A percentile compares a stretch with the other conserved stretches of the same genome.
Evolutionary conservation across 2,797 vertebrate genomes (phyloP).

Genomic region (Emys orbicularis): DNA sequence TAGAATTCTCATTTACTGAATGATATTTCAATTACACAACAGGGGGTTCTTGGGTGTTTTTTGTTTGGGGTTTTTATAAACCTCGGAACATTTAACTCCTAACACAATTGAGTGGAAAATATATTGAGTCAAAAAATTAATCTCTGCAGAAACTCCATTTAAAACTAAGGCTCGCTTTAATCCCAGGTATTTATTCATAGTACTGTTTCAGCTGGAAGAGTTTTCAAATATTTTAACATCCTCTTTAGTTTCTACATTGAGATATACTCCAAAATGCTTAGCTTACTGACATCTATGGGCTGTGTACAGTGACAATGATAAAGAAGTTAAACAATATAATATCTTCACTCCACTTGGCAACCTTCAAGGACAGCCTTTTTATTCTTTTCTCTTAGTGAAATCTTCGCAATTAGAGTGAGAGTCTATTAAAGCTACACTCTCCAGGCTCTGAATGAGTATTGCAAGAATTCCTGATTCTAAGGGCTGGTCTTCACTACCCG

Average conservation of each 20-base stretch:
- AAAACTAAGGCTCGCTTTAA: neutral
- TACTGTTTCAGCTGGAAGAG: neutral
- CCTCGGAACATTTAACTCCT: neutral
- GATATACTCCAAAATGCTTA: neutral
- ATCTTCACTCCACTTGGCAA: neutral
- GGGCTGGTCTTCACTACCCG: no score
- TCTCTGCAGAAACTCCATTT: neutral
- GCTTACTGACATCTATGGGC: neutral
- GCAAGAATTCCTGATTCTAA: neutral
- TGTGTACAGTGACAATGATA: neutral
- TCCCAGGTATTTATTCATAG: neutral
- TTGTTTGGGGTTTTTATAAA: neutral
- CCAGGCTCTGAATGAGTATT: neutral
- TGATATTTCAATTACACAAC: neutral
- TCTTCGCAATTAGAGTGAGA: neutral
- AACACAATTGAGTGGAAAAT: neutral
- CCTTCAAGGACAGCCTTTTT: neutral
- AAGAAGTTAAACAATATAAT: neutral
- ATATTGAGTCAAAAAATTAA: neutral
- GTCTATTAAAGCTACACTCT: neutral
- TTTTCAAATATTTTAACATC: neutral
- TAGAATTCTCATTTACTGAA: neutral
- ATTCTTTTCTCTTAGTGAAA: neutral
- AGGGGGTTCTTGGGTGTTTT: no score
- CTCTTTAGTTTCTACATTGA: neutral